Base-by-base conservation (phyloP, 1,140 invertebrate species). In the Artemia franciscana region DNA sequence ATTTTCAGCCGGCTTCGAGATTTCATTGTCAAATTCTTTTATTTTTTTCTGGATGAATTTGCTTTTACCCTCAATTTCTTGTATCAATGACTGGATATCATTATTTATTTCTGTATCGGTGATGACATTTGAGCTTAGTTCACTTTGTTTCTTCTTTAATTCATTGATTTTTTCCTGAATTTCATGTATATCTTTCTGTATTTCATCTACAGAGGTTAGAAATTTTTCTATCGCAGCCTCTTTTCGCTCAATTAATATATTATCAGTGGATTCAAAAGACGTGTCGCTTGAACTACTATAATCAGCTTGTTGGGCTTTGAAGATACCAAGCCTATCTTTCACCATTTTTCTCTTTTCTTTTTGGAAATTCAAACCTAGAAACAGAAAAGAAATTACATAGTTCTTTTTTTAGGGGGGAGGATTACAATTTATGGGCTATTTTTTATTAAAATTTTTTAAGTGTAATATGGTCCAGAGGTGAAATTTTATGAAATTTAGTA, bases 21-120 rank as follows among this genome's bases (percentile, higher is more conserved):
- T 98, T 75, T 91, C 95, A 57, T 7, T 28, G 4, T 28, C 30
- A 77, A 78, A 76, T 94, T 90, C 84, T 84, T 98, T 98, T 83
- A 99, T 87, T 80, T 98, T 98, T 74, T 87, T 88, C 77, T 93
- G 84, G 69, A 98, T 94, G 87, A 94, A 95, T 80, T 98, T 98
- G 74, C 95, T 93, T 76, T 90, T 94, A 83, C 94, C 95, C 82
- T 98, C 98, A 70, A 99, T 97, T 72, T 97, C 92, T 70, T 91
- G 90, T 94, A 98, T 99, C 69, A 97, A 79, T 78, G 98, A 92
- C 80, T 99, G 94, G 72, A 98, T 77, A 77, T 98, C 93, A 76
- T 95, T 91, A 80, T 98, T 98, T 73, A 92, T 91, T 81, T 96
- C 91, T 96, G 98, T 93, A 81, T 98, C 94, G 71, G 92, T 94